phyloP scores from a whole-genome alignment of 2,113 vertebrate species.

The Silurus asotus region DNA sequence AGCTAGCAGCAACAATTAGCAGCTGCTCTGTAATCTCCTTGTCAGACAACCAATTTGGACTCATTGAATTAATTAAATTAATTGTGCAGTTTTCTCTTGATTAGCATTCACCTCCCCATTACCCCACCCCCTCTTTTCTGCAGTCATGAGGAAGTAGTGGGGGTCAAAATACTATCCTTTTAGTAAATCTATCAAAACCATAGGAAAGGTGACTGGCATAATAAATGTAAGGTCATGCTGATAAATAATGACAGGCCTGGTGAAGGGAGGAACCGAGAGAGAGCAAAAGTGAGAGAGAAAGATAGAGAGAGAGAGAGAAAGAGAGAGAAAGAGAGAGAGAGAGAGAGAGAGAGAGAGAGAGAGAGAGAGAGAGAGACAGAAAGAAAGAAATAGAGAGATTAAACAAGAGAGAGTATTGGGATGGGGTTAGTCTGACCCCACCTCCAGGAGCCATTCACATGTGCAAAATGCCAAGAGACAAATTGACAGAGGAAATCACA shows the following conservation, averaged over 20 bases:
- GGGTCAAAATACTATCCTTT: background rate
- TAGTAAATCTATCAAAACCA: background rate
- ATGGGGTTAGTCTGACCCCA: background rate
- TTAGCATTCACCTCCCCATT: background rate
- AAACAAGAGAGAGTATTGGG: too few species aligned
- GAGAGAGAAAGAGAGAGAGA: background rate
- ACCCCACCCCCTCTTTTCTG: background rate
- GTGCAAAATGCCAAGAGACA: constrained; percentile 34
- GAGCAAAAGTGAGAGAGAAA: background rate
- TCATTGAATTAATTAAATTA: constrained; percentile 32
- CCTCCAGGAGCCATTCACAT: constrained; percentile 32
- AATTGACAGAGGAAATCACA: constrained; percentile 17
- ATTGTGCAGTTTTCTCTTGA: constrained; percentile 34
- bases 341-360: background rate
- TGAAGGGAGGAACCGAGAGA: background rate
- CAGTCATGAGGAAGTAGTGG: background rate
- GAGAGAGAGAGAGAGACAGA: background rate
- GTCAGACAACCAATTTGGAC: constrained; percentile 10
- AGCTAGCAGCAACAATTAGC: constrained; percentile 33
- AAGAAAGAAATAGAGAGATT: background rate
- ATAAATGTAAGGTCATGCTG: background rate
- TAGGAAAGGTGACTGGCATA: background rate
- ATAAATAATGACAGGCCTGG: background rate
- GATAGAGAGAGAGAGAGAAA: background rate
- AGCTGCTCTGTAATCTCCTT: constrained; percentile 26